Conservation (phyloP, 2,113 vertebrate genomes). For the Plotosus lineatus region DNA sequence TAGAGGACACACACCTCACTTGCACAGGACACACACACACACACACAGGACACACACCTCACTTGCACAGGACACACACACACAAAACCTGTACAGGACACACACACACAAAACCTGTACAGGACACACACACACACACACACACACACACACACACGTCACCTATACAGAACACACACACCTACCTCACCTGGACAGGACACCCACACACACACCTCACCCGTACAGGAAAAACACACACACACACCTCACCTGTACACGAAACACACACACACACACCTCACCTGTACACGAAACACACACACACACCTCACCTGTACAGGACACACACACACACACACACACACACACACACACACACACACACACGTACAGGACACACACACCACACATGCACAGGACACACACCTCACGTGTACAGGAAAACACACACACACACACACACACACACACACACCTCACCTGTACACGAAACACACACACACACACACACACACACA, state of each 20-base stretch:
- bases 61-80: too few species aligned
- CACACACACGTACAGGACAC: neutral
- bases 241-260: neutral
- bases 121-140: conserved; percentile 3
- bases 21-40: neutral
- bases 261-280: neutral
- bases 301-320: neutral
- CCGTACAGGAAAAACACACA: too few species aligned
- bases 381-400: too few species aligned
- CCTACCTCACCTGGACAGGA: too few species aligned
- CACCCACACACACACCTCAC: too few species aligned
- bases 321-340: neutral
- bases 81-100: neutral
- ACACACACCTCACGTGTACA: conserved; percentile 97
- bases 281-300: too few species aligned
- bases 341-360: neutral
- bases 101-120: too few species aligned
- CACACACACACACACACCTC: too few species aligned
- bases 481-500: neutral
- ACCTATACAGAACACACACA: conserved; percentile 83
- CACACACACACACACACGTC: conserved; percentile 84
- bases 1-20: too few species aligned
- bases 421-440: conserved; percentile 54
- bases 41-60: too few species aligned
- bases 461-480: neutral